Evolutionary conservation across 1,140 invertebrate genomes (phyloP), one percentile per base, ranked within the genome.

Genomic region (Metopolophium dirhodum): DNA sequence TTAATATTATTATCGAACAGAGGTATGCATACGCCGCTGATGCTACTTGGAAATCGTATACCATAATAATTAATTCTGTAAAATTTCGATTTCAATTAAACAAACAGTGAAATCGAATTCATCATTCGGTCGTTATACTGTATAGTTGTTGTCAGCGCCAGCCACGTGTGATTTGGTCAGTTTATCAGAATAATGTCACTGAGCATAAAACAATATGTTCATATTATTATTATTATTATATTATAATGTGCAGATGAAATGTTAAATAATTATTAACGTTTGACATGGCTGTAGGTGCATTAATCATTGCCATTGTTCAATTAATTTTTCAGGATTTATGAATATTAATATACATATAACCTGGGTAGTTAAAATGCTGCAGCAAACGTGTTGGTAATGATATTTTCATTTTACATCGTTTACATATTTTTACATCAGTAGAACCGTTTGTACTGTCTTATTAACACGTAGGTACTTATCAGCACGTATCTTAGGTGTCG

Each of bases 301-400:
- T 77, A 77, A 77, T 77, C 61, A 77, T n/a, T 77, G 61, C 61
- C 61, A 77, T n/a, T 77, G n/a, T 77, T 77, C 23, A 77, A 77
- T 77, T 77, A n/a, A 23, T 77, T 77, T 77, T 77, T n/a, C 61
- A 8, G 61, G 14, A 77, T 77, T 77, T 77, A 77, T 35, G 61
- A n/a, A 77, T 77, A 68, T 61, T 61, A 61, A 61, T 30, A 41
- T 41, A 61, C 47, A 2, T 49, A 49, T 51, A 51, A 23, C 20
- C 20, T 7, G 22, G 22, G 20, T n/a, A n/a, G 61, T 77, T 18
- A n/a, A 77, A 77, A 77, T 77, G 7, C 61, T n/a, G n/a, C 61
- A 77, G 51, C 22, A 22, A 18, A 20, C 22, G 30, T n/a, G 6
- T 68, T 4, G 61, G 30, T n/a, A 77, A 77, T 61, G 9, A 30